Percentiles rank a stretch among this genome's conserved stretches.
phyloP scores from a whole-genome alignment of 2,797 vertebrate species.

The Malurus leucopterus region DNA sequence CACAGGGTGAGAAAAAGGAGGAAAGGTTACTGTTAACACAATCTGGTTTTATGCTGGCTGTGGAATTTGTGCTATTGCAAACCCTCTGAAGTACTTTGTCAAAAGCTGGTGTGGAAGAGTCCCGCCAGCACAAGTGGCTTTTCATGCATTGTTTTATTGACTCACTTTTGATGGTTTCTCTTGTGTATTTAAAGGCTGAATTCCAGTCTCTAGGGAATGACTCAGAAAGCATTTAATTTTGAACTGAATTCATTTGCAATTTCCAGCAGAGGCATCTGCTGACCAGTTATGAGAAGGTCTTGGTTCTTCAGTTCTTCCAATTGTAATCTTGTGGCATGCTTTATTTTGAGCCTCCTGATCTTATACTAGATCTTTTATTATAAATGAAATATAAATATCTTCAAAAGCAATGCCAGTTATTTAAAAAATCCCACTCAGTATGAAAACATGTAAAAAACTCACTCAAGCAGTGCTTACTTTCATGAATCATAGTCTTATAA shows the following conservation, averaged over 20 bases:
- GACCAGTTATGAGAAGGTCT: conserved; percentile 14
- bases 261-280: conserved; percentile 25
- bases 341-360: background rate
- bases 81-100: conserved; percentile 49
- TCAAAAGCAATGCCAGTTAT: background rate
- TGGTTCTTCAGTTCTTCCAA: conserved; percentile 10
- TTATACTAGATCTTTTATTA: background rate
- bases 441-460: background rate
- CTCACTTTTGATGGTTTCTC: conserved; percentile 59
- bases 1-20: conserved; percentile 7
- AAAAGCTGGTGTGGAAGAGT: conserved; percentile 36
- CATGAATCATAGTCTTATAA: background rate
- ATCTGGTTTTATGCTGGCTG: background rate
- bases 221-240: conserved; percentile 53
- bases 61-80: conserved; percentile 48
- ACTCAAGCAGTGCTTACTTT: background rate
- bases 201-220: conserved; percentile 58
- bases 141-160: conserved; percentile 59
- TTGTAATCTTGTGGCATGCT: conserved; percentile 3
- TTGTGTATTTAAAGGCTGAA: conserved; percentile 64
- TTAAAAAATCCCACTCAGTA: background rate
- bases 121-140: conserved; percentile 60
- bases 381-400: background rate
- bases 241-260: conserved; percentile 51
- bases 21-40: background rate